Base-by-base conservation (phyloP, 2,797 vertebrate species). In the Neostethus bicornis region DNA sequence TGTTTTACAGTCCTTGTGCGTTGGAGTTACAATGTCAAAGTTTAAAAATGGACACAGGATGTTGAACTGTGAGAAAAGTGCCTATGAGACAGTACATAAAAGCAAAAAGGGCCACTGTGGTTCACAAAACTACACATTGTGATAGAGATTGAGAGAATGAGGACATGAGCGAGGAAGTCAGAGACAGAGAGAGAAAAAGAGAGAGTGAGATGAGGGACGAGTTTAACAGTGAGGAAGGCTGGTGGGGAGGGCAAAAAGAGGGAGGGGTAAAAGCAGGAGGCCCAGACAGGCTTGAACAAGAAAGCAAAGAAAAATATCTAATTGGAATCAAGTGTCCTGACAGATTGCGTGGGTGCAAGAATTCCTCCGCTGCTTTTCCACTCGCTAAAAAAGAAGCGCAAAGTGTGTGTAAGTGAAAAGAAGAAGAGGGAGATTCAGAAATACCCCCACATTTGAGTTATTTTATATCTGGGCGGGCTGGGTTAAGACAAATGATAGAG, bases 321-420 rank as follows among this genome's bases (percentile, higher is more conserved):
- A 91, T 90, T 92, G 86, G 88, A 92, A 91, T 92, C 89, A 91
- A 93, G 88, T 90, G 87, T 91, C 89, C 84, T 87, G 87, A 87
- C 82, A 83, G 70, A 67, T 79, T 85, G 85, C 70, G 87, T 90
- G 87, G 90, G 89, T 73, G 84, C 87, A 81, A 60, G 75, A 72
- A 91, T 91, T 91, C 87, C 73, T 31, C 80, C 84, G 78, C 89
- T 90, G 82, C 83, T 90, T 90, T 91, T 90, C 86, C 85, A 85
- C 78, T 86, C 56, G 70, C 73, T 61, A 83, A 73, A 81, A 67
- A 62, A 45, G 69, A 51, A 51, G 56, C 61, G 49, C 50, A 44
- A 46, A 68, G 65, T 54, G 43, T 52, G 70, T 66, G 62, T 45
- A 45, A 69, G 57, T 66, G 42, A 64, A 44, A 44, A 42, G 43